phyloP scores from a whole-genome alignment of 2,888 invertebrate species.

The Lucinisca nassula region DNA sequence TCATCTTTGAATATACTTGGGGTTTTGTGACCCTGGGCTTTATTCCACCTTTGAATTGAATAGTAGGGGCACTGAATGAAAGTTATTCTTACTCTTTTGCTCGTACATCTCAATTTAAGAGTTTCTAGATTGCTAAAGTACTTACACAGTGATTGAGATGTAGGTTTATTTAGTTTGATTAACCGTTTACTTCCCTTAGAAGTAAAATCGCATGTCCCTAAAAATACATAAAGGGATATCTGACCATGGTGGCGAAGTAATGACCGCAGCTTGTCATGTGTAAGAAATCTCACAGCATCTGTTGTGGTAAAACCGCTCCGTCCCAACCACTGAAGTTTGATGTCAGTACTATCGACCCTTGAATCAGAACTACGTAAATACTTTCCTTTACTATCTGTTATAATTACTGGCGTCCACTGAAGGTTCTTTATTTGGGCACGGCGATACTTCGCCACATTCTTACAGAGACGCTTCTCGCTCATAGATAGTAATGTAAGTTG shows the following conservation, averaged over 20 bases:
- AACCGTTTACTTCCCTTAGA: neutral
- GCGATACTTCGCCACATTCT: no score
- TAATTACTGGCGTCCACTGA: neutral
- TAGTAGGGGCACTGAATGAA: neutral
- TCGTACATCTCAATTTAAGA: neutral
- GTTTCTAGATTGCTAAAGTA: neutral
- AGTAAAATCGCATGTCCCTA: neutral
- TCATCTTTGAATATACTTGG: neutral
- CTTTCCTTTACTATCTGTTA: conserved; percentile 14
- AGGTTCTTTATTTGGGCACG: no score
- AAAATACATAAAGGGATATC: neutral
- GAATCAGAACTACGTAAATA: neutral
- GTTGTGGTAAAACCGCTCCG: neutral
- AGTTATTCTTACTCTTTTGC: neutral
- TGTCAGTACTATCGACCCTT: neutral
- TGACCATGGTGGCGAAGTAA: neutral
- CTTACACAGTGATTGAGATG: no score
- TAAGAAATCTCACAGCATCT: neutral
- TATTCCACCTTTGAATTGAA: neutral
- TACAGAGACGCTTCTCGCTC: no score
- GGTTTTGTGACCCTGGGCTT: neutral
- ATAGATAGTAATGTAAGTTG: no score
- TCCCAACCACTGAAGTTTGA: neutral
- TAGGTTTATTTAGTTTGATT: neutral
- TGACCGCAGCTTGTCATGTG: neutral